A percentile compares a stretch with the other conserved stretches of the same genome.
These are phyloP conservation scores for Rhyacophila brunnea DNA, from an alignment of 1,140 invertebrate genomes.

Conservation along the genomic window DNA sequence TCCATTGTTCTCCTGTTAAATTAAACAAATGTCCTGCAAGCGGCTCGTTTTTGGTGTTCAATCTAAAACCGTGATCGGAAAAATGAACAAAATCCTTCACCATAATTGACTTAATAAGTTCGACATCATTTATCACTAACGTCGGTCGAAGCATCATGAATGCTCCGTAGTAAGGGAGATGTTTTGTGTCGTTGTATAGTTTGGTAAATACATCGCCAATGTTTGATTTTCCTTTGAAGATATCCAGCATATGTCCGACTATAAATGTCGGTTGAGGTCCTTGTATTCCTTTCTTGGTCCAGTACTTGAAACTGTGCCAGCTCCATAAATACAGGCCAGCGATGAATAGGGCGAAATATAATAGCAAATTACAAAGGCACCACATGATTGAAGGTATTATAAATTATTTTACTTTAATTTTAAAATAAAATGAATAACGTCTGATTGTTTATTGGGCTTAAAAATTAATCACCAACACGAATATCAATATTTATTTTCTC, in stretches of 20 bases:
- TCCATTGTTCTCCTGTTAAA: conserved; percentile 54
- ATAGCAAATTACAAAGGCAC: conserved; percentile 2
- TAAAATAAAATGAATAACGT: no score
- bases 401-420: neutral
- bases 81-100: conserved; percentile 60
- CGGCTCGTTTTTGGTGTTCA: conserved; percentile 52
- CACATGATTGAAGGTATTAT: neutral
- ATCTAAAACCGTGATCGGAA: conserved; percentile 47
- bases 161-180: conserved; percentile 38
- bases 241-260: conserved; percentile 33
- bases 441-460: no score
- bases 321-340: neutral
- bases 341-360: neutral
- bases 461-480: no score
- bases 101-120: conserved; percentile 61
- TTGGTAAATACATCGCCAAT: conserved; percentile 35
- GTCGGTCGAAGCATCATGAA: conserved; percentile 48
- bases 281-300: conserved; percentile 18
- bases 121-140: conserved; percentile 55
- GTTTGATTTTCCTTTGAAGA: conserved; percentile 23
- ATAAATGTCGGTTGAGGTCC: conserved; percentile 16
- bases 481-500: no score
- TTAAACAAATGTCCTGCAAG: conserved; percentile 48
- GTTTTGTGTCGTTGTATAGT: conserved; percentile 30
- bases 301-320: neutral